These are phyloP conservation scores for Merodon equestris DNA, from an alignment of 2,888 invertebrate genomes.

Conservation along the genomic window DNA sequence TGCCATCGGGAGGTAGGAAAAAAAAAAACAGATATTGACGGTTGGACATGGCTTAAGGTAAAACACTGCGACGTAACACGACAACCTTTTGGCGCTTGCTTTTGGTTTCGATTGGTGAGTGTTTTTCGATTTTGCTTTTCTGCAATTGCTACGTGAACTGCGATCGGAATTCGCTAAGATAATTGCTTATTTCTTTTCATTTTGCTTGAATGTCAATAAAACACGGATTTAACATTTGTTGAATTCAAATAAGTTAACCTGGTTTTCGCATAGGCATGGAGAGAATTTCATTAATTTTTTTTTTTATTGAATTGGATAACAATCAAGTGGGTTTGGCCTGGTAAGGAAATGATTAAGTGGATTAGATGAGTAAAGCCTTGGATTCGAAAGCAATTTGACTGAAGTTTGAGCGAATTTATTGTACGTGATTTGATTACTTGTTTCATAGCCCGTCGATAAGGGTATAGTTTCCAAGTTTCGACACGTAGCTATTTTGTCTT, in stretches of 20 bases:
- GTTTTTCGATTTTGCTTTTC: slow-evolving; percentile 24
- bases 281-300: slow-evolving; percentile 46
- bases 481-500: too few relatives aligned
- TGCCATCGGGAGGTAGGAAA: not conserved
- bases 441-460: too few relatives aligned
- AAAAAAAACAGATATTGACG: slow-evolving; percentile 31
- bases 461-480: too few relatives aligned
- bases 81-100: slow-evolving; percentile 31
- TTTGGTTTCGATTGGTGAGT: slow-evolving; percentile 5
- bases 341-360: not conserved
- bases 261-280: slow-evolving; percentile 48
- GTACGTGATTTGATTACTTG: too few relatives aligned
- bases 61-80: slow-evolving; percentile 59
- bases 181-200: slow-evolving; percentile 5
- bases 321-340: slow-evolving; percentile 10
- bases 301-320: slow-evolving; percentile 30
- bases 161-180: slow-evolving; percentile 50
- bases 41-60: slow-evolving; percentile 61
- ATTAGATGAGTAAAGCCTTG: not conserved
- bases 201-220: slow-evolving; percentile 59
- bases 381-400: slow-evolving; percentile 1
- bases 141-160: slow-evolving; percentile 50
- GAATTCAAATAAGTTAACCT: slow-evolving; percentile 66
- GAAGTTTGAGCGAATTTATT: too few relatives aligned
- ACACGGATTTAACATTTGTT: slow-evolving; percentile 59